Percentiles rank a stretch among this genome's conserved stretches.
phyloP scores from a whole-genome alignment of 2,797 vertebrate genomes.

The Acanthiza pusilla region DNA sequence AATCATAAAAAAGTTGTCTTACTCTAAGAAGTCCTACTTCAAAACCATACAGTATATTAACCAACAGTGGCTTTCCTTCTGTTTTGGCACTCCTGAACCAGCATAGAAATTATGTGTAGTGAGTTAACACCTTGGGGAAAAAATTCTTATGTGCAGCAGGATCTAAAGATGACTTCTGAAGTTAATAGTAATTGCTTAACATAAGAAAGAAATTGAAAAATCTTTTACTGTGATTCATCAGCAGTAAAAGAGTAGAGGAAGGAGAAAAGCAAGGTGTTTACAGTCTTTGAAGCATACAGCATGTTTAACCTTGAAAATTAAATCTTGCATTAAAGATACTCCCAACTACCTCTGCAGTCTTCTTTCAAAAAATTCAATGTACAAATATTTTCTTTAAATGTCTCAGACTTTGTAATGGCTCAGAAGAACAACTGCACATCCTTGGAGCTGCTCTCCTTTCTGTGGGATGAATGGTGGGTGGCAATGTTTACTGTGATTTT shows the following conservation, averaged over 20 bases:
- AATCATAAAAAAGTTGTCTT: constrained; percentile 63
- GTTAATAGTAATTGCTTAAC: constrained; percentile 49
- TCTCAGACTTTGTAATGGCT: constrained; percentile 60
- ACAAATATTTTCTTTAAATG: constrained; percentile 64
- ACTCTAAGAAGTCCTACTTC: constrained; percentile 66
- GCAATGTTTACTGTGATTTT: constrained; percentile 55
- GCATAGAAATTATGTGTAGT: constrained; percentile 27
- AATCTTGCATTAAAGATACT: constrained; percentile 60
- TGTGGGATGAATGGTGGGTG: constrained; percentile 11
- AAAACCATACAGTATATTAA: constrained; percentile 50
- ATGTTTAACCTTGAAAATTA: constrained; percentile 63
- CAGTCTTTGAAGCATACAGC: constrained; percentile 46
- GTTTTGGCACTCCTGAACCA: constrained; percentile 63
- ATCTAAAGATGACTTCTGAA: constrained; percentile 51
- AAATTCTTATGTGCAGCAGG: constrained; percentile 18
- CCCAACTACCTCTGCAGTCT: constrained; percentile 42
- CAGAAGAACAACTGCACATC: constrained; percentile 51
- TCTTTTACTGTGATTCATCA: constrained; percentile 50
- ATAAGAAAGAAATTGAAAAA: constrained; percentile 40
- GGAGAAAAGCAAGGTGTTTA: constrained; percentile 15
- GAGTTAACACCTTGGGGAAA: constrained; percentile 12
- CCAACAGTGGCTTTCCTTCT: not conserved
- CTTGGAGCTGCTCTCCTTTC: constrained; percentile 51
- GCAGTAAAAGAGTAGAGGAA: constrained; percentile 49
- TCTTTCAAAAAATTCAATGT: constrained; percentile 61